These are phyloP conservation scores for Andrena haemorrhoa DNA, from an alignment of 2,888 invertebrate genomes.

Conservation along the genomic window DNA sequence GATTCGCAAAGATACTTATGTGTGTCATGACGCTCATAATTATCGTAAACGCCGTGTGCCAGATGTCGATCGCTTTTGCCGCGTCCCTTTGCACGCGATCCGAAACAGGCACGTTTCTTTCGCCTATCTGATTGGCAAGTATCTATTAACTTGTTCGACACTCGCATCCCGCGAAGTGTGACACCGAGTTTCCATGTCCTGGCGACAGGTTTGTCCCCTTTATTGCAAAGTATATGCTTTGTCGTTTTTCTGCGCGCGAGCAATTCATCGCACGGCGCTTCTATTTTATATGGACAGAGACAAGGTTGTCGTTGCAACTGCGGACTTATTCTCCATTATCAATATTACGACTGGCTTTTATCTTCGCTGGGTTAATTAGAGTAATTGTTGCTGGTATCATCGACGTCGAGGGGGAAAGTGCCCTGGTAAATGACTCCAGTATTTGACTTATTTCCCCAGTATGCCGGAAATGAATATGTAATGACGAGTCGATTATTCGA, in stretches of 20 bases:
- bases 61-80: constrained; percentile 47
- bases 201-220: background rate
- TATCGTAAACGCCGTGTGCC: constrained; percentile 70
- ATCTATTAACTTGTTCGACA: background rate
- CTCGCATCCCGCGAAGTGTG: background rate
- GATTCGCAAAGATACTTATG: constrained; percentile 37
- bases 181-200: constrained; percentile 2
- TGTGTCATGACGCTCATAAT: constrained; percentile 67
- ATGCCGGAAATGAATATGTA: constrained; percentile 19
- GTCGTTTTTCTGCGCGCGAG: background rate
- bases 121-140: background rate
- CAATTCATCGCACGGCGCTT: background rate
- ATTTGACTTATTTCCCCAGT: constrained; percentile 16
- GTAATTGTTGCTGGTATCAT: constrained; percentile 32
- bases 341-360: constrained; percentile 17
- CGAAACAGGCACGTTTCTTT: constrained; percentile 37
- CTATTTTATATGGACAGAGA: background rate
- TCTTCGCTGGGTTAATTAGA: constrained; percentile 41
- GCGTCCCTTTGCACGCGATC: constrained; percentile 66
- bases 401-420: constrained; percentile 4
- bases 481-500: constrained; percentile 31
- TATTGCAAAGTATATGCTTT: background rate
- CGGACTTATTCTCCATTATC: constrained; percentile 16
- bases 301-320: background rate
- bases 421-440: constrained; percentile 20